These are phyloP conservation scores for Corynorhinus townsendii DNA, from an alignment of 2,113 vertebrate genomes.

Conservation along the genomic window DNA sequence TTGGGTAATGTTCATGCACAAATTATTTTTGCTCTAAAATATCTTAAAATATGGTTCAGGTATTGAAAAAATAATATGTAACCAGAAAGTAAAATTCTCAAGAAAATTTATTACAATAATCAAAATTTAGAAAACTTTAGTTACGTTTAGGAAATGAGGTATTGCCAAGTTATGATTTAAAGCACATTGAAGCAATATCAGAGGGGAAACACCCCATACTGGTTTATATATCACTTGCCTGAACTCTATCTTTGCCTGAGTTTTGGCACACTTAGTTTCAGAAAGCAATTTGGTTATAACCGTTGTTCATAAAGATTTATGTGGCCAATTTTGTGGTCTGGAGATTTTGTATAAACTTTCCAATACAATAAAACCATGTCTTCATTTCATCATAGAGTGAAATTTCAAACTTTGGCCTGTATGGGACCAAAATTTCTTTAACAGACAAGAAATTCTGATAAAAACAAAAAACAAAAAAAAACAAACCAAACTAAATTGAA, in stretches of 20 bases:
- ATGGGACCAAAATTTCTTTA: background rate
- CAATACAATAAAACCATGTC: background rate
- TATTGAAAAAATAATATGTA: background rate
- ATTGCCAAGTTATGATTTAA: background rate
- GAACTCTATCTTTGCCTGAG: background rate
- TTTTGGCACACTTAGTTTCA: background rate
- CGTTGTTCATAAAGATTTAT: background rate
- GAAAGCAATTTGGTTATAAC: background rate
- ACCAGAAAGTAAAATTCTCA: background rate
- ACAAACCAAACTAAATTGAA: background rate
- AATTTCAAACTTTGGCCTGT: conserved; percentile 12
- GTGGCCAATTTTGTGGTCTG: background rate
- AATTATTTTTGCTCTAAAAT: conserved; percentile 29
- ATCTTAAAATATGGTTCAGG: background rate
- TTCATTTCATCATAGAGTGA: background rate
- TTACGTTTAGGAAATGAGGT: conserved; percentile 10
- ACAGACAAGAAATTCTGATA: background rate
- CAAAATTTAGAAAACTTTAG: background rate
- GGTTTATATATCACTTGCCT: background rate
- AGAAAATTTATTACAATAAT: background rate
- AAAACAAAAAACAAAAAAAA: background rate
- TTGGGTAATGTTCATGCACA: background rate
- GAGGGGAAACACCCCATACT: background rate
- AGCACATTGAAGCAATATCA: background rate
- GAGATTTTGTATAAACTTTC: conserved; percentile 11